Evolutionary conservation across 1,140 invertebrate species (phyloP).

Genomic region (Eurytemora carolleeae): DNA sequence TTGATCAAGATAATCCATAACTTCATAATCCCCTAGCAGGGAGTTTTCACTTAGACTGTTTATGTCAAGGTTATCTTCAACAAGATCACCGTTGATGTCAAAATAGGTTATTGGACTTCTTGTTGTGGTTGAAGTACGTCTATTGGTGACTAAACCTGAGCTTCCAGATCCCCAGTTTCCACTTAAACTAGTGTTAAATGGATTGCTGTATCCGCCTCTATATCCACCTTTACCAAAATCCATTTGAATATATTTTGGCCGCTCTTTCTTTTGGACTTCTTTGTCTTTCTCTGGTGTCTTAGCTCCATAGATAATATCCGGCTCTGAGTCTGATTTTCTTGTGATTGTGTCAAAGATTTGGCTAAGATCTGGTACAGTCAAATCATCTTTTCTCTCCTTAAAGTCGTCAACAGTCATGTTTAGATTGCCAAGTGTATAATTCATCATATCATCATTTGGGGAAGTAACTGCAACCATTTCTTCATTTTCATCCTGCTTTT

Average conservation of each 20-base stretch:
- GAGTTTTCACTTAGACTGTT: neutral
- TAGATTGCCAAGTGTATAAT: neutral
- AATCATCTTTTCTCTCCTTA: neutral
- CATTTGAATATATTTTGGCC: neutral
- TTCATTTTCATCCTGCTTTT: neutral
- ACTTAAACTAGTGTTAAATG: neutral
- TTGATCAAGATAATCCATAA: neutral
- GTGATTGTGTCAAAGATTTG: neutral
- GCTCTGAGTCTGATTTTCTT: neutral
- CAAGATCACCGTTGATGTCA: neutral
- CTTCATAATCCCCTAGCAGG: neutral
- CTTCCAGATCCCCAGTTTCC: neutral
- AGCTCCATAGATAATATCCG: neutral
- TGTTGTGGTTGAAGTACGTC: neutral
- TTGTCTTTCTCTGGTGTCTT: neutral
- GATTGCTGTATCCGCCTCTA: neutral
- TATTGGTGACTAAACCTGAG: neutral
- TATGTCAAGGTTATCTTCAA: neutral
- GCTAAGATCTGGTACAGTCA: neutral
- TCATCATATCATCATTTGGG: neutral
- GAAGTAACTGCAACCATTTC: neutral
- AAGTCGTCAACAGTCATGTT: neutral
- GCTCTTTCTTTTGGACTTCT: neutral
- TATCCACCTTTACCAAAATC: neutral
- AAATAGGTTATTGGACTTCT: neutral